Conservation (phyloP, 2,888 invertebrate species). For the Galerucella pusilla region DNA sequence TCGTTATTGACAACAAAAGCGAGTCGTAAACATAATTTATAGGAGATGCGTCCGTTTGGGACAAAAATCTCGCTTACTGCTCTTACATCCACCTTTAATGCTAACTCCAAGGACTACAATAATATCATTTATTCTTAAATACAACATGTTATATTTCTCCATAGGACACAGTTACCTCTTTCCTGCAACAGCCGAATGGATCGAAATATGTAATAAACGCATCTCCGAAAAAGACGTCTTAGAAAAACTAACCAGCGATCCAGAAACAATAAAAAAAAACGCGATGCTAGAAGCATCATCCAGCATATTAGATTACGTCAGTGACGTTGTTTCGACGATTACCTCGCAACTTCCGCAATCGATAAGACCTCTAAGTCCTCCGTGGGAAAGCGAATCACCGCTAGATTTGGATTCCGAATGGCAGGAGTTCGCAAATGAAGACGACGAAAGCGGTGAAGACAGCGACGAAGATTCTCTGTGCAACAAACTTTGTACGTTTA, state of each 20-base stretch:
- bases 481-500: slow-evolving; percentile 95
- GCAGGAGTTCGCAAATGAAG: slow-evolving; percentile 85
- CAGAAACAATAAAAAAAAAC: slow-evolving; percentile 64
- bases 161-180: slow-evolving; percentile 82
- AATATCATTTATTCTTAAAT: no score
- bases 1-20: no score
- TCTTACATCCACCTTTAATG: no score
- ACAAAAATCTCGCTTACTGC: no score
- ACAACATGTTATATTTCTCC: slow-evolving; percentile 1
- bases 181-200: slow-evolving; percentile 83
- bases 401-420: slow-evolving; percentile 84
- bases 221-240: slow-evolving; percentile 69
- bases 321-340: slow-evolving; percentile 76
- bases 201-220: slow-evolving; percentile 76
- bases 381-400: slow-evolving; percentile 84
- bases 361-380: slow-evolving; percentile 71
- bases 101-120: no score
- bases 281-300: slow-evolving; percentile 81
- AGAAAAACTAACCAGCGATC: slow-evolving; percentile 68
- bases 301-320: slow-evolving; percentile 85
- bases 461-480: slow-evolving; percentile 93
- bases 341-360: slow-evolving; percentile 51
- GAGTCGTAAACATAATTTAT: no score
- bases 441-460: slow-evolving; percentile 94
- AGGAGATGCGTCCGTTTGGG: no score